Evolutionary conservation across 2,113 vertebrate species (phyloP).

Genomic region (Nerophis ophidion): DNA sequence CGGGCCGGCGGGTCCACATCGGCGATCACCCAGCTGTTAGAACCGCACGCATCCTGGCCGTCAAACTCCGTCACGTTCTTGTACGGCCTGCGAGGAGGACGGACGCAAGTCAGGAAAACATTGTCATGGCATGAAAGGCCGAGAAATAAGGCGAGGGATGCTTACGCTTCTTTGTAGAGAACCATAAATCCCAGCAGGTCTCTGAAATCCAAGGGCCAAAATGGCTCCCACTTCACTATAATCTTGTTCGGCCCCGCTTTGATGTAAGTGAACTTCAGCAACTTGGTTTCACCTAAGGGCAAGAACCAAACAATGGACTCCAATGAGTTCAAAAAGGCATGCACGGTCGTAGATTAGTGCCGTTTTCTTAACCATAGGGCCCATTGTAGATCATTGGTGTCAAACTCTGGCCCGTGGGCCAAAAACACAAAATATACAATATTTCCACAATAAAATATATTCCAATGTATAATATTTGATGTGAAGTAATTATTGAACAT

Average conservation of each 20-base stretch:
- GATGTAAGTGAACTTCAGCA: conserved; percentile 81
- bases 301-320: conserved; percentile 3
- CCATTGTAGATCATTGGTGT: too few species aligned
- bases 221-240: conserved; percentile 85
- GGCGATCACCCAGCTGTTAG: conserved; percentile 93
- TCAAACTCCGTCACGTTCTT: conserved; percentile 95
- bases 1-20: conserved; percentile 86
- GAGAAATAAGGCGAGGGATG: conserved; percentile 14
- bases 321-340: too few species aligned
- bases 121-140: too few species aligned
- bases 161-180: conserved; percentile 98
- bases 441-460: too few species aligned
- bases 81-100: conserved; percentile 72
- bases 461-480: too few species aligned
- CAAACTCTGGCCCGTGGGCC: too few species aligned
- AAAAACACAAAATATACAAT: too few species aligned
- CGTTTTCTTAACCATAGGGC: too few species aligned
- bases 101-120: background rate
- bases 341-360: too few species aligned
- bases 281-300: conserved; percentile 82
- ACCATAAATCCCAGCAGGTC: conserved; percentile 97
- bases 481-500: too few species aligned
- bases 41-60: conserved; percentile 92
- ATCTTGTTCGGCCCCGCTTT: conserved; percentile 81
- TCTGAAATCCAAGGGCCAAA: conserved; percentile 91